Percentiles rank a stretch among this genome's conserved stretches.
Conservation (phyloP, 1,140 invertebrate species). For the Liolophura sinensis region DNA sequence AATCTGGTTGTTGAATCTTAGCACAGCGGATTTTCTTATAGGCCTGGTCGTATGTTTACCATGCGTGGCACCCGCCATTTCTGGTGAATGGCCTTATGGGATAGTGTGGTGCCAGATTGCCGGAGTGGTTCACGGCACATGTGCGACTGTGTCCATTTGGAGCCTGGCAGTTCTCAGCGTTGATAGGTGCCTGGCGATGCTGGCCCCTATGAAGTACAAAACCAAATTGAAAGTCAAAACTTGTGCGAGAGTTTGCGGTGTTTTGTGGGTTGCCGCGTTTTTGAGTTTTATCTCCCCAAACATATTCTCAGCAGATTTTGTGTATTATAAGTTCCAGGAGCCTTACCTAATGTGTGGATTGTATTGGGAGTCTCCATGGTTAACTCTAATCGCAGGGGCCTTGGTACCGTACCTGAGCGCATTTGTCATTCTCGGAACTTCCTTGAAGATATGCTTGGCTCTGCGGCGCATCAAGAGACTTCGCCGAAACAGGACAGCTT, state of each 20-base stretch:
- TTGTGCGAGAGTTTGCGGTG: slow-evolving; percentile 1
- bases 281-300: slow-evolving; percentile 19
- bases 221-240: slow-evolving; percentile 10
- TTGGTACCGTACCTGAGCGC: slow-evolving; percentile 21
- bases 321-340: slow-evolving; percentile 20
- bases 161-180: slow-evolving; percentile 26
- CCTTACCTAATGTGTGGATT: slow-evolving; percentile 27
- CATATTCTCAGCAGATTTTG: slow-evolving; percentile 13
- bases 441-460: slow-evolving; percentile 12
- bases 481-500: background rate
- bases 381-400: slow-evolving; percentile 25
- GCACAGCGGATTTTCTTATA: slow-evolving; percentile 23
- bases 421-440: slow-evolving; percentile 17
- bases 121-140: slow-evolving; percentile 24
- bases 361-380: slow-evolving; percentile 26
- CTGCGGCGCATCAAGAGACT: slow-evolving; percentile 1
- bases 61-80: slow-evolving; percentile 12
- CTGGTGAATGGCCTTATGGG: slow-evolving; percentile 26
- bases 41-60: slow-evolving; percentile 27
- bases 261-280: slow-evolving; percentile 19
- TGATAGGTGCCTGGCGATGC: slow-evolving; percentile 30
- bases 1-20: slow-evolving; percentile 25
- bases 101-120: slow-evolving; percentile 26
- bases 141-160: slow-evolving; percentile 29
- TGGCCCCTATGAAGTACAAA: slow-evolving; percentile 22